Conservation (phyloP, 2,113 vertebrate species). For the Narcine bancroftii region DNA sequence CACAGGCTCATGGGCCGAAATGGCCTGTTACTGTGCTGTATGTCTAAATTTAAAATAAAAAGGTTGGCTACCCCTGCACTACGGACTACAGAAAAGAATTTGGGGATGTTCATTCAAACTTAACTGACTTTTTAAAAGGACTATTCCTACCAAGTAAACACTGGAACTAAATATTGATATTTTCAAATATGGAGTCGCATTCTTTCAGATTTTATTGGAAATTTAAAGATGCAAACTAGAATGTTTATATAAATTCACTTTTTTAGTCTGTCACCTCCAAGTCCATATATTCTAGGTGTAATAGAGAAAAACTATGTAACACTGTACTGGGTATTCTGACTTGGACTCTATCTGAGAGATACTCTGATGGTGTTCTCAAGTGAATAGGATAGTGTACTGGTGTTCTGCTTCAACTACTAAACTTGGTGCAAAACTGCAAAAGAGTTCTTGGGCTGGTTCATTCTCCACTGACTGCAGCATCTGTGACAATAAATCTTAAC, state of each 20-base stretch:
- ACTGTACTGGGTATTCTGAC: background rate
- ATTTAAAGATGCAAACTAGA: no score
- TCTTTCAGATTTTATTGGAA: background rate
- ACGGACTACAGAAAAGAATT: background rate
- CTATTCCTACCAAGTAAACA: background rate
- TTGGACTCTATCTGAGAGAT: background rate
- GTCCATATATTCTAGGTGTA: no score
- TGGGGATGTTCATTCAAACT: background rate
- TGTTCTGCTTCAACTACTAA: background rate
- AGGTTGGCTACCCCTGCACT: no score
- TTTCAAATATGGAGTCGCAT: background rate
- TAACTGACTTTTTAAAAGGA: background rate
- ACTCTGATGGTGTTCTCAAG: background rate
- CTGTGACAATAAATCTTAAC: background rate
- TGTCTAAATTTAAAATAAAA: no score
- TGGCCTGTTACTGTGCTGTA: no score
- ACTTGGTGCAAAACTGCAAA: background rate
- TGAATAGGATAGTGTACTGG: background rate
- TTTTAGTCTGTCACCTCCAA: no score
- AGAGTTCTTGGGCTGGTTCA: background rate
- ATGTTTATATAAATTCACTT: no score
- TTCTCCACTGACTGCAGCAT: background rate
- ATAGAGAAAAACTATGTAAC: background rate
- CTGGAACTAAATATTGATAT: background rate
- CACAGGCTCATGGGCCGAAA: no score